A percentile compares a stretch with the other conserved stretches of the same genome.
Conservation (phyloP, 1,140 invertebrate genomes). For the Pseudomyrmex gracilis region DNA sequence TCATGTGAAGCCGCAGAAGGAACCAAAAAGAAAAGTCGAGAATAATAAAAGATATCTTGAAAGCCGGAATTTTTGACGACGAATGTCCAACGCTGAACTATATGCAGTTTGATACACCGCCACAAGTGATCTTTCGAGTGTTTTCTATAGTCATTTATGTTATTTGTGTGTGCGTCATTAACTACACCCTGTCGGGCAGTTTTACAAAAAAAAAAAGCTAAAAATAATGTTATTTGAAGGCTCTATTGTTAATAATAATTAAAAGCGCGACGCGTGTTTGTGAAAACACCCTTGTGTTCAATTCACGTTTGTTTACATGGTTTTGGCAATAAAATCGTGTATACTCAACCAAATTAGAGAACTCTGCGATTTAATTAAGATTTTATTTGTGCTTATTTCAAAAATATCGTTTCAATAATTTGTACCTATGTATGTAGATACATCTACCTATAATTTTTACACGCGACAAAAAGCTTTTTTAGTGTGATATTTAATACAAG, state of each 20-base stretch:
- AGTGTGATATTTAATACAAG: not conserved
- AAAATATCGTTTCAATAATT: too few species aligned
- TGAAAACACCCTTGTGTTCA: not conserved
- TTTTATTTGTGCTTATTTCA: too few species aligned
- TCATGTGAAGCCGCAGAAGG: conserved; percentile 5
- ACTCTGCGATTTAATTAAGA: not conserved
- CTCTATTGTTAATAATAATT: not conserved
- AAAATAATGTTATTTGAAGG: not conserved
- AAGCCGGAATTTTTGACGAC: conserved; percentile 42
- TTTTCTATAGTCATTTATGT: not conserved
- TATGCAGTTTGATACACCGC: not conserved
- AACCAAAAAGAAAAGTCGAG: not conserved
- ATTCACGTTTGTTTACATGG: too few species aligned
- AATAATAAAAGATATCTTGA: conserved; percentile 32
- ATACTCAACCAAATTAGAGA: not conserved
- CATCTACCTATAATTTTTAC: too few species aligned
- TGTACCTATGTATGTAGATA: too few species aligned
- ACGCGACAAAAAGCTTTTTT: not conserved
- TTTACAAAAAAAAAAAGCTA: not conserved
- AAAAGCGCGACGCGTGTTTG: not conserved
- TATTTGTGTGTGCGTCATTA: not conserved
- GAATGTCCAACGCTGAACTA: conserved; percentile 15
- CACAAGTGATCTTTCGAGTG: conserved; percentile 11
- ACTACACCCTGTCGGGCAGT: not conserved
- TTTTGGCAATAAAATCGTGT: not conserved